These are phyloP conservation scores for Macrobrachium nipponense DNA, from an alignment of 1,140 invertebrate species.

Conservation along the genomic window DNA sequence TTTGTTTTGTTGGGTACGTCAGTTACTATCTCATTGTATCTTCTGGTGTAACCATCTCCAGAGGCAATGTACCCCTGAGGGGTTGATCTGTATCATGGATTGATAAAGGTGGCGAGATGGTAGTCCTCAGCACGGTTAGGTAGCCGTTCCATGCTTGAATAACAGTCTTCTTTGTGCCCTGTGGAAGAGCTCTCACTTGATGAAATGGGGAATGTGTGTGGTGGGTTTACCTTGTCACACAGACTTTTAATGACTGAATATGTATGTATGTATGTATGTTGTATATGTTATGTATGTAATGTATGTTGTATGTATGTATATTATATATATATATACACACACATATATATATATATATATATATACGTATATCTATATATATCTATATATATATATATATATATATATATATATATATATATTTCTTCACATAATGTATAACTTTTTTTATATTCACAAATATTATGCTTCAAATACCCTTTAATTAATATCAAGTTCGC, in stretches of 20 bases:
- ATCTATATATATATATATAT: conserved; percentile 19
- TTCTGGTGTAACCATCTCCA: conserved; percentile 7
- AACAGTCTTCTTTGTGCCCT: not conserved
- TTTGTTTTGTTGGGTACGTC: not conserved
- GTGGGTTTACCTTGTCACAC: not conserved
- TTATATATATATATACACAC: too few relatives aligned
- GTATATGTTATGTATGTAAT: too few relatives aligned
- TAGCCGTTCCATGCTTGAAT: not conserved
- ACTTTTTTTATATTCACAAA: too few relatives aligned
- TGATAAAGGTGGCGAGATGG: conserved; percentile 21
- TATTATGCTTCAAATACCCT: too few relatives aligned
- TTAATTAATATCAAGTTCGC: too few relatives aligned
- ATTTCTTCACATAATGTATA: too few relatives aligned
- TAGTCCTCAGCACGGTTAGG: not conserved
- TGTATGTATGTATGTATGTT: too few relatives aligned
- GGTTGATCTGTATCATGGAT: not conserved
- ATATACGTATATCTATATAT: conserved; percentile 6
- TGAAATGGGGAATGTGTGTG: conserved; percentile 18
- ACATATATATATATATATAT: not conserved
- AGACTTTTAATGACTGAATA: conserved; percentile 1
- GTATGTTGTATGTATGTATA: too few relatives aligned
- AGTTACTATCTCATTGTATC: conserved; percentile 26
- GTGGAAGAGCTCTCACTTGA: not conserved
- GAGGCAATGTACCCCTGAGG: conserved; percentile 10
- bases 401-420: not conserved